Base-by-base conservation (phyloP, 2,888 invertebrate genomes). In the Tridacna crocea region DNA sequence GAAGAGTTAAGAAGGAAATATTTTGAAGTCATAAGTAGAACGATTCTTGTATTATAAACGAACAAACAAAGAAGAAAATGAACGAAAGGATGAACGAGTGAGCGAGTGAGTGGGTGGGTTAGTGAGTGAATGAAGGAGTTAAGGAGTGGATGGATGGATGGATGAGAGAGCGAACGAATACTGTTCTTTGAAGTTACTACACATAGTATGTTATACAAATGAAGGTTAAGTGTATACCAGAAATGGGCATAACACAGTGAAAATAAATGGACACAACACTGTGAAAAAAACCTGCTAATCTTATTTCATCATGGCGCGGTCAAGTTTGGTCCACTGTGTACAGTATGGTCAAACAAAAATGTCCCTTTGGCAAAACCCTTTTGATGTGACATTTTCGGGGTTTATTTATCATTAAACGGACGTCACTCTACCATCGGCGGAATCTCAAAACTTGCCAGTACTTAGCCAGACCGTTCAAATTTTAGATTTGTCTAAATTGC, bases 331-430 rank as follows among this genome's bases (percentile, higher is more conserved):
- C 61, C 61, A 3, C 22, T 13, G 61, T 13, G 24, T 24, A 22
- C 61, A n/a, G 22, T 55, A 61, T 61, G 61, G 61, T 61, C 61
- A n/a, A 61, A 22, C 15, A 66, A 26, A 66, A 66, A 66, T 66
- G 36, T n/a, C 66, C 66, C 66, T 36, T 27, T 36, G 66, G 66
- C 17, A 26, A 36, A 66, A 61, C 24, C 27, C 66, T 36, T 66
- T 66, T 66, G 66, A 66, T 66, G 66, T 66, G 66, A 36, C 66
- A 66, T 3, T 10, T 17, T 15, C 24, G 66, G 46, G 36, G 15
- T 66, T 66, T 66, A 66, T 66, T n/a, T 36, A 26, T 66, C 66
- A 15, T 36, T 55, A 55, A 19, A 6, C 55, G 11, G 3, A 6
- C 10, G 11, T 55, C 55, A 55, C n/a, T 55, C 55, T 10, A 19